Conservation (phyloP, 2,888 invertebrate genomes). For the Epistrophe eligans region DNA sequence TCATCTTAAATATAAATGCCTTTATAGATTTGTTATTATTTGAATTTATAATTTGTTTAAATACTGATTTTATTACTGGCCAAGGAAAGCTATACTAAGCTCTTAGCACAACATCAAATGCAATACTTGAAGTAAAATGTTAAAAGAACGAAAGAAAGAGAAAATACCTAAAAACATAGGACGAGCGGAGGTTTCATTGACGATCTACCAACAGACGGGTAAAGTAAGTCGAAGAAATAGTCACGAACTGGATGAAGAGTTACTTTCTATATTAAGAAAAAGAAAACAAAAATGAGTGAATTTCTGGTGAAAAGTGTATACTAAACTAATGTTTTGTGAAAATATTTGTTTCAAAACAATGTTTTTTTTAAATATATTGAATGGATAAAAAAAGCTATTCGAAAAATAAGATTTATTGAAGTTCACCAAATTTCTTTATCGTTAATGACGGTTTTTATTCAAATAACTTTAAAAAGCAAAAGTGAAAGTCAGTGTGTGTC, state of each 20-base stretch:
- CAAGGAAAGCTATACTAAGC: conserved; percentile 23
- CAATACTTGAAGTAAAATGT: conserved; percentile 41
- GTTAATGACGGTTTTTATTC: conserved; percentile 52
- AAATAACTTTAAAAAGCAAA: conserved; percentile 25
- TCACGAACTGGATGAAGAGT: conserved; percentile 62
- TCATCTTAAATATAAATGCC: neutral
- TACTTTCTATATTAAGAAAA: conserved; percentile 56
- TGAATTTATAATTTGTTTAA: neutral
- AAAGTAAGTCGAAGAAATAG: conserved; percentile 73
- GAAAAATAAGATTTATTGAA: conserved; percentile 33
- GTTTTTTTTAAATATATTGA: conserved; percentile 25
- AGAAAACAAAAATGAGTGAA: conserved; percentile 7
- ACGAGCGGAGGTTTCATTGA: conserved; percentile 62
- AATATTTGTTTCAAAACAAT: neutral
- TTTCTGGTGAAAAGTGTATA: conserved; percentile 33
- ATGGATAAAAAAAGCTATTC: neutral
- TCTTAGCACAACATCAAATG: conserved; percentile 46
- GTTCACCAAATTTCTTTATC: neutral
- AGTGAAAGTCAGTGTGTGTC: conserved; percentile 55
- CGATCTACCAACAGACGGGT: conserved; percentile 70
- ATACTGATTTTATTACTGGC: conserved; percentile 8
- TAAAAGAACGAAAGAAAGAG: conserved; percentile 70
- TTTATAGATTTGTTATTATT: neutral
- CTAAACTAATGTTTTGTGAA: neutral
- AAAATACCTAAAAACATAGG: conserved; percentile 69